Evolutionary conservation across 1,140 invertebrate genomes (phyloP), one percentile per base, ranked within the genome.

Genomic region (Zaprionus lachaisei): DNA sequence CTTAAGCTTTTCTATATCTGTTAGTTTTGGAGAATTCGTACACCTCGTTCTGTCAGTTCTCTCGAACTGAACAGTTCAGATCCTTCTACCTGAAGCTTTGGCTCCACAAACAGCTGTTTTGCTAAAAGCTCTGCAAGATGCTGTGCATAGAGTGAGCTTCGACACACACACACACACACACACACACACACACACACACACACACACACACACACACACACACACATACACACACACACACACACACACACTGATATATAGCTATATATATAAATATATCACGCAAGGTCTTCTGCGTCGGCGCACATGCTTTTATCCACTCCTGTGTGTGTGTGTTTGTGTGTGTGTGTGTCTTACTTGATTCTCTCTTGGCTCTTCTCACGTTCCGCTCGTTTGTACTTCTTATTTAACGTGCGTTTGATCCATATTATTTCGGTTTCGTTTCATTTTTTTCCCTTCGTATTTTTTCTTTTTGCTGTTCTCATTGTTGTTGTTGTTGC

Each of bases 351-450:
- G 56, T 61, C 67, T 75, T 78, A 75, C 76, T 71, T 62, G 67
- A 76, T 79, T 76, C 77, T 79, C 77, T 79, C 72, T 75, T 75
- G 76, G 72, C 66, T 79, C 77, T 81, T 81, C 66, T 65, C 71
- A 68, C 82, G 67, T 79, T 79, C 61, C 72, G 55, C 77, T 67
- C 75, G 64, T 79, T 77, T 57, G 66, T 81, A 70, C 69, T 86
- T 72, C 69, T 82, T 72, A 72, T 58, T 77, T 65, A 74, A 61
- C 61, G 75, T 78, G 76, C 77, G 77, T 80, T 80, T 80, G 73
- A 71, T 72, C 70, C 80, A 77, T 67, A 87, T 87, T 87, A 85
- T 86, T 87, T 70, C 72, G 73, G 72, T 76, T 79, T 71, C 65
- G 62, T 70, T 26, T 73, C 31, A 34, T 54, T 61, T 73, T 51